These are phyloP conservation scores for Leptura quadrifasciata DNA, from an alignment of 2,888 invertebrate species.

Conservation along the genomic window DNA sequence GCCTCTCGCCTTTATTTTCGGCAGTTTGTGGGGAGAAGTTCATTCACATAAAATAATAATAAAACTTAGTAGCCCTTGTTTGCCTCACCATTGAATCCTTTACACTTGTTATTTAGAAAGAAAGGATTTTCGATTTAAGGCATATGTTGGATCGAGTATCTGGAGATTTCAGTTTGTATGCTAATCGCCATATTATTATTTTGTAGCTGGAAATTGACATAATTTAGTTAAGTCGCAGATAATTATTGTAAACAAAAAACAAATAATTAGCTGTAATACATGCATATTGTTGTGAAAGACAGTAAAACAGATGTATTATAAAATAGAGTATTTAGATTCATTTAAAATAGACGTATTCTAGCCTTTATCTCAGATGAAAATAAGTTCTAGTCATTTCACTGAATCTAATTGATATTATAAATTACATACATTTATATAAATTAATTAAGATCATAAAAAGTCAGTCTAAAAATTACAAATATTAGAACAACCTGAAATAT, in stretches of 20 bases:
- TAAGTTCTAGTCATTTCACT: too few species aligned
- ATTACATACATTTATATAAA: too few species aligned
- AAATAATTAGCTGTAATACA: neutral
- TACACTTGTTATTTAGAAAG: conserved; percentile 8
- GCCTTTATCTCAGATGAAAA: too few species aligned
- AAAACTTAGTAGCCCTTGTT: conserved; percentile 33
- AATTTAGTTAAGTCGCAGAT: neutral
- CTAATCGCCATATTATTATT: neutral
- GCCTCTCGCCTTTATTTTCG: conserved; percentile 10
- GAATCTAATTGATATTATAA: too few species aligned
- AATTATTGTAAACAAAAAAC: neutral
- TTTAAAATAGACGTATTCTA: too few species aligned
- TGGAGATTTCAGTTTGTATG: neutral
- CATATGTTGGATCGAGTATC: conserved; percentile 9
- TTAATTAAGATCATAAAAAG: too few species aligned
- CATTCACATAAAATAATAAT: conserved; percentile 36
- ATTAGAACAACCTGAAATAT: too few species aligned
- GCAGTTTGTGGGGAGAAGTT: conserved; percentile 22
- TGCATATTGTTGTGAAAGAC: too few species aligned
- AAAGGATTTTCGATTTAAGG: conserved; percentile 1
- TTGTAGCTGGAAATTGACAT: neutral
- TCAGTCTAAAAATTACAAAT: too few species aligned
- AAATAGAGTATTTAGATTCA: too few species aligned
- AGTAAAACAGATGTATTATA: too few species aligned
- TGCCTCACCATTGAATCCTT: conserved; percentile 30